phyloP scores from a whole-genome alignment of 2,113 vertebrate genomes.

The Todiramphus chloris region DNA sequence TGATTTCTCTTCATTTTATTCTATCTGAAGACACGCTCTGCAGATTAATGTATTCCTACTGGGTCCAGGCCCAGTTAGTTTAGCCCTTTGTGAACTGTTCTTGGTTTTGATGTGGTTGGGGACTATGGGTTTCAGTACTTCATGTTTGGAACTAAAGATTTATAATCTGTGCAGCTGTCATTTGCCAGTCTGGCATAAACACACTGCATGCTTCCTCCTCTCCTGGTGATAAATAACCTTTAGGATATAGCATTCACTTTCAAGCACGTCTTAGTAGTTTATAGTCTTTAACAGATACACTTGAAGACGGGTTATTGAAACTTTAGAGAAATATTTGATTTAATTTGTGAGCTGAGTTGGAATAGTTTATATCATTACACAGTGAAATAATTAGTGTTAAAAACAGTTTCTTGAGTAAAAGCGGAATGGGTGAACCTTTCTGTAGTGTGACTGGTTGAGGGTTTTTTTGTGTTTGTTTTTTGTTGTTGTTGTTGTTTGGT shows the following conservation, averaged over 20 bases:
- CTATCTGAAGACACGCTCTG: slow-evolving; percentile 9
- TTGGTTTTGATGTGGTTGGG: slow-evolving; percentile 32
- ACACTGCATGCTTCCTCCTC: neutral
- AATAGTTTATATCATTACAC: neutral
- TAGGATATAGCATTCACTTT: neutral
- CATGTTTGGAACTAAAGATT: slow-evolving; percentile 25
- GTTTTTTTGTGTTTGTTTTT: neutral
- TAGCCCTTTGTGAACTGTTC: slow-evolving; percentile 5
- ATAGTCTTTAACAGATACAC: neutral
- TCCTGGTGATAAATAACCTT: neutral
- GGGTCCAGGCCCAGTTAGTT: neutral
- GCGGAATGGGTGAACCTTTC: neutral
- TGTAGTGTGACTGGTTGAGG: neutral
- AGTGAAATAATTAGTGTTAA: neutral
- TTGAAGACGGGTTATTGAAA: neutral
- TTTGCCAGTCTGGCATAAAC: neutral
- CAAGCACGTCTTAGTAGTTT: neutral
- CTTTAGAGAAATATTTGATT: neutral
- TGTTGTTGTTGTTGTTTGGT: too few species aligned
- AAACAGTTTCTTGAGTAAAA: neutral
- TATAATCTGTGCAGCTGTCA: neutral
- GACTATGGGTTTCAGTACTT: neutral
- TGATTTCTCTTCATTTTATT: slow-evolving; percentile 46
- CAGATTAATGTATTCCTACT: slow-evolving; percentile 49
- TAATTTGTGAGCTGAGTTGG: neutral